Base-by-base conservation (phyloP, 2,797 vertebrate species). In the Tenualosa thibaudeaui region DNA sequence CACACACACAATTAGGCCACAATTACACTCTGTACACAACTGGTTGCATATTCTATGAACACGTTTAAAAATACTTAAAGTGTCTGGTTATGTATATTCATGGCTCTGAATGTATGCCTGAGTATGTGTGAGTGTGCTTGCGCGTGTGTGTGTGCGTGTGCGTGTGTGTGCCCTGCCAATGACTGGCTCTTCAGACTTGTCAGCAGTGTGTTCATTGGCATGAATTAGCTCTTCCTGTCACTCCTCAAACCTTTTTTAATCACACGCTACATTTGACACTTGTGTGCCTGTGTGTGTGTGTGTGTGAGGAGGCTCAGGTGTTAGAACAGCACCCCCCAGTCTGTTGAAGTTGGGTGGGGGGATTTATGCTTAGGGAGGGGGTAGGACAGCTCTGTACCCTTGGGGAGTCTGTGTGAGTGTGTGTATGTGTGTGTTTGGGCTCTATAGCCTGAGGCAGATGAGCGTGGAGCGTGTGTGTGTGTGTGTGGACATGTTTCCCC, bases 251-350 rank as follows among this genome's bases (percentile, higher is more conserved):
- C 65, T 71, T 71, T 71, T 71, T 71, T 40, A 71, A 71, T 71
- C 65, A 71, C 31, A 40, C 10, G 65, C 65, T 71, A 71, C 65
- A 71, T 71, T 71, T 71, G 65, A 71, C 65, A 40, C 65, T 31
- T 54, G 3, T 24, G n/a, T 82, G 49, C 12, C 22, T 53, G 81
- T 82, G 81, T 53, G 81, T 53, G 49, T 53, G 49, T 81, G 46
- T 81, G 81, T 50, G 81, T 49, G n/a, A 17, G 65, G 22, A 19
- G 19, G 56, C 56, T 56, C 54, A 56, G 54, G 54, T 56, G 54
- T 56, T 43, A 65, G 24, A 65, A 65, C 60, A 65, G 60, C n/a
- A 17, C 58, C 19, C 9, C 24, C 26, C 60, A 65, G 24, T 65
- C 60, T 40, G 65, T 31, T 37, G 62, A n/a, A 26, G 62, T 31